Evolutionary conservation across 2,797 vertebrate species (phyloP).

Genomic region (Rhinogobio ventralis): DNA sequence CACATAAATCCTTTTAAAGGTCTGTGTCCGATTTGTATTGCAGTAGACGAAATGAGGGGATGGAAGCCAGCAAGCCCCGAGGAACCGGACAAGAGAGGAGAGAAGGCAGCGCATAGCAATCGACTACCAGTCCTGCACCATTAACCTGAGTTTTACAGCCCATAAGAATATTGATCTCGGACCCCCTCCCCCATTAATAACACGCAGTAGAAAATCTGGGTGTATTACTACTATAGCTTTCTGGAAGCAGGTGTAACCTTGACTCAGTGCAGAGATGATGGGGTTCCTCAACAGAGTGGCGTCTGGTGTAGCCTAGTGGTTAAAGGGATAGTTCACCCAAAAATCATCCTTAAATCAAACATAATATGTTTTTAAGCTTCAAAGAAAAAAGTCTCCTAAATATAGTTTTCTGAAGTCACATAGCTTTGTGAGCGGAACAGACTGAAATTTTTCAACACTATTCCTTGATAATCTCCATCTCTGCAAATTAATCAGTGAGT

Average conservation of each 20-base stretch:
- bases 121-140: conserved; percentile 58
- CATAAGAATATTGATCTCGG: conserved; percentile 59
- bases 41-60: conserved; percentile 43
- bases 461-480: background rate
- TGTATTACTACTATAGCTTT: conserved; percentile 29
- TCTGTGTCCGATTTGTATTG: conserved; percentile 50
- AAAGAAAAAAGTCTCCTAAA: background rate
- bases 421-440: background rate
- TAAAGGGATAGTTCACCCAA: background rate
- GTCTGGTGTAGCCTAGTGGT: conserved; percentile 20
- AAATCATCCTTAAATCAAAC: background rate
- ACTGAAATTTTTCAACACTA: too few species aligned
- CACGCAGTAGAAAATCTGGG: conserved; percentile 28
- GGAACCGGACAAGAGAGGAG: conserved; percentile 39
- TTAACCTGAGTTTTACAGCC: conserved; percentile 64
- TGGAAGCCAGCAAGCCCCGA: conserved; percentile 33
- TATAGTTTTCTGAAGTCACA: background rate
- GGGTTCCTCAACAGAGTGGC: background rate
- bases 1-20: conserved; percentile 63
- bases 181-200: conserved; percentile 53
- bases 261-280: background rate
- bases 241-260: conserved; percentile 1
- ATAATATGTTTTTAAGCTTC: background rate
- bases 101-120: conserved; percentile 46
- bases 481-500: background rate